Evolutionary conservation across 2,113 vertebrate genomes (phyloP), one percentile per base, ranked within the genome.

Genomic region (Arenaria interpres): DNA sequence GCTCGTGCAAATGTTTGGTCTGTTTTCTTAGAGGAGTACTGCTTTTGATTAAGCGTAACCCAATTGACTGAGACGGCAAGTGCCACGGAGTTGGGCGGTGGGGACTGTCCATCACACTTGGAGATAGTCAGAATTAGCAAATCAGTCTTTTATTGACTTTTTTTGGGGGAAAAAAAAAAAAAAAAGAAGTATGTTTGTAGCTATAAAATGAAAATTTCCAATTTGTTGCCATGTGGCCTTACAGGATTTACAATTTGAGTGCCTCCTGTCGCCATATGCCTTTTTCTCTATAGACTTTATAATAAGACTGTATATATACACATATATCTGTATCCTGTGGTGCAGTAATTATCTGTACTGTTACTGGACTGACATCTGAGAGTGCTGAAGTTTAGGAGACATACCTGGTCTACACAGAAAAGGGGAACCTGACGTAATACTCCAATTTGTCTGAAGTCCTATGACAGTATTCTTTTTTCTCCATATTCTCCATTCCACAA

Each of bases 51-150:
- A 32, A 89, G 27, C 7, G 16, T 79, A 75, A 23, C n/a, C n/a
- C 17, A 53, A 6, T 1, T 50, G 53, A 85, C 14, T 19, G 37
- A 46, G 51, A 57, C 62, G 45, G 17, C 7, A 57, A 23, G 6
- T 7, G 0, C 23, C 14, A 43, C 2, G 3, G 6, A 23, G 8
- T 59, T 22, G 7, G 11, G 6, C 4, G 2, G 3, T 50, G 14
- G 10, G 45, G 13, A 48, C 9, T 64, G 3, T 62, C 11, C 48
- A 23, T 67, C 23, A 39, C n/a, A 37, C 8, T 17, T 45, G 24
- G 28, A 7, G 46, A 37, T 19, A 67, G 56, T 46, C 12, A 71
- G 51, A 89, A 73, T 71, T 75, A 41, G 41, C 35, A 67, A 85
- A 62, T 41, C 6, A 1, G 23, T 56, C 12, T 76, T 67, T 28